Evolutionary conservation across 2,797 vertebrate genomes (phyloP).

Genomic region (Cuculus canorus): DNA sequence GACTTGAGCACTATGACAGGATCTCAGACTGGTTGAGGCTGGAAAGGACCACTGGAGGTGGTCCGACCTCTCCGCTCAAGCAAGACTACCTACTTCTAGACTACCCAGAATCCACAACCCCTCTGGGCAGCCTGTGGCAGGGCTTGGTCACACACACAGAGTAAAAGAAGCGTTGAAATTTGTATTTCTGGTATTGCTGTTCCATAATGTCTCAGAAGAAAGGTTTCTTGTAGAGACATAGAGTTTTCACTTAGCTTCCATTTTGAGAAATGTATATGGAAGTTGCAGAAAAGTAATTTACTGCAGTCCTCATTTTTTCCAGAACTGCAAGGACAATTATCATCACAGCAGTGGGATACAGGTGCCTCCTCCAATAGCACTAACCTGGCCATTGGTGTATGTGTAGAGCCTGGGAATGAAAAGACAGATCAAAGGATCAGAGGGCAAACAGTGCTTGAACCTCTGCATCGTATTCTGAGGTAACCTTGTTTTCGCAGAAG

Average conservation of each 20-base stretch:
- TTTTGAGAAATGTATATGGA: neutral
- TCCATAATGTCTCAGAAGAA: neutral
- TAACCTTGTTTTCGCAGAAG: neutral
- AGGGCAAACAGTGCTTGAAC: neutral
- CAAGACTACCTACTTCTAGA: neutral
- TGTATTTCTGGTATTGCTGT: neutral
- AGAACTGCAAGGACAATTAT: neutral
- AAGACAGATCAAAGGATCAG: neutral
- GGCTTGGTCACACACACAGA: fast-evolving
- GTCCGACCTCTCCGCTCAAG: neutral
- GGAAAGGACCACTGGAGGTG: neutral
- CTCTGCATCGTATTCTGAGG: neutral
- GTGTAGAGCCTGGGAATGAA: neutral
- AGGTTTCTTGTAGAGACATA: neutral
- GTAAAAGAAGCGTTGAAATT: neutral
- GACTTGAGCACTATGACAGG: neutral
- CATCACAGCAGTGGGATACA: neutral
- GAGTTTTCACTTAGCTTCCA: neutral
- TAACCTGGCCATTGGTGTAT: neutral
- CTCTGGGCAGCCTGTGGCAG: neutral
- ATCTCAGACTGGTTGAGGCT: neutral
- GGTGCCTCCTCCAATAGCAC: neutral
- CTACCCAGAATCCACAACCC: neutral
- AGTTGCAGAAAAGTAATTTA: neutral
- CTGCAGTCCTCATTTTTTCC: neutral